Evolutionary conservation across 2,113 vertebrate species (phyloP).

Genomic region (Crotalus tigris): DNA sequence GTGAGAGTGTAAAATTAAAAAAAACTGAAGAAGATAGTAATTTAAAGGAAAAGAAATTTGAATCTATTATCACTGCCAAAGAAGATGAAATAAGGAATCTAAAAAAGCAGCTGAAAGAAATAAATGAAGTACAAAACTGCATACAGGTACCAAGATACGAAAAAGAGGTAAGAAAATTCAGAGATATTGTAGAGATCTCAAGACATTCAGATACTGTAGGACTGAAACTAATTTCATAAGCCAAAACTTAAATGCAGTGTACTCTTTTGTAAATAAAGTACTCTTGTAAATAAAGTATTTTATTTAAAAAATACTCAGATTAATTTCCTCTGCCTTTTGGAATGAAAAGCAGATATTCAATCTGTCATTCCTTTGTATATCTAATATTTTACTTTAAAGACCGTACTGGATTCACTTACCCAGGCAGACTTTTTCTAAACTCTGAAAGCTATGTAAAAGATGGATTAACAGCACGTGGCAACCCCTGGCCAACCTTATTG

Average conservation of each 20-base stretch:
- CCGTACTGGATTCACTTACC: background rate
- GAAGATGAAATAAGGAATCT: slow-evolving; percentile 63
- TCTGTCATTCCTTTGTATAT: slow-evolving; percentile 11
- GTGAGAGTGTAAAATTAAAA: slow-evolving; percentile 60
- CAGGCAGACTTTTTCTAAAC: background rate
- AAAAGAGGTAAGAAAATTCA: slow-evolving; percentile 56
- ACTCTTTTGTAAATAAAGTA: background rate
- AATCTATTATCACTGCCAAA: slow-evolving; percentile 62
- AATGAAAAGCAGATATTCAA: background rate
- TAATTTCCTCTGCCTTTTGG: background rate
- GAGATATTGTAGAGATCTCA: background rate
- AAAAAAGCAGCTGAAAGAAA: slow-evolving; percentile 63
- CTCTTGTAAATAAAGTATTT: background rate
- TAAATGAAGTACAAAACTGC: slow-evolving; percentile 49
- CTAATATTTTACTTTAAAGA: background rate
- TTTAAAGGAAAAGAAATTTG: slow-evolving; percentile 63
- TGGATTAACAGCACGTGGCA: background rate
- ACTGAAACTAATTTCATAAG: background rate
- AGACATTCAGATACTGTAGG: background rate
- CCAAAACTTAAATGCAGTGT: slow-evolving; percentile 8
- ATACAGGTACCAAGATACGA: slow-evolving; percentile 29
- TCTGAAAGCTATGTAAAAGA: background rate
- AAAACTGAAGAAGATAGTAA: slow-evolving; percentile 60
- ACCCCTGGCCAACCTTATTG: background rate
- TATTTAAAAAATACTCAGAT: background rate